A percentile compares a stretch with the other conserved stretches of the same genome.
Conservation (phyloP, 2,888 invertebrate species). For the Sminthurides aquaticus region DNA sequence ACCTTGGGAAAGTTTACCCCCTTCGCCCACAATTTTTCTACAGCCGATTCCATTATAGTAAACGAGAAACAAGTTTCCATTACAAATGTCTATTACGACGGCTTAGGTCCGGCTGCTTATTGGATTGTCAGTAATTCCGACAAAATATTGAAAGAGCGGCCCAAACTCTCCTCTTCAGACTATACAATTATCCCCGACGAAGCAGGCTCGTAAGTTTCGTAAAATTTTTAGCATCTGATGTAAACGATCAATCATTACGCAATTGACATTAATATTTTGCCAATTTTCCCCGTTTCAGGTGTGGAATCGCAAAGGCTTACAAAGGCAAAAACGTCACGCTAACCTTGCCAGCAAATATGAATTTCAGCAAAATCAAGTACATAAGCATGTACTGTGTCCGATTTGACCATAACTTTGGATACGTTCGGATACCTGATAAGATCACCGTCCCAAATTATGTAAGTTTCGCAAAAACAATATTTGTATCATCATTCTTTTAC, state of each 20-base stretch:
- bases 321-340: constrained; percentile 86
- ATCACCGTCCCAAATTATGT: not conserved
- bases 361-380: constrained; percentile 86
- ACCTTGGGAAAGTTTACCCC: not conserved
- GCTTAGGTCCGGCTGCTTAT: constrained; percentile 24
- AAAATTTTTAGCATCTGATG: not conserved
- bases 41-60: constrained; percentile 10
- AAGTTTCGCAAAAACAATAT: not conserved
- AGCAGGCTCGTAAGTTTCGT: constrained; percentile 22
- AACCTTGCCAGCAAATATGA: constrained; percentile 71
- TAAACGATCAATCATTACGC: not conserved
- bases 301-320: constrained; percentile 71
- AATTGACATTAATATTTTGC: not conserved
- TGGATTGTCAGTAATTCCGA: constrained; percentile 29
- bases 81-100: constrained; percentile 23
- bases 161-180: constrained; percentile 24
- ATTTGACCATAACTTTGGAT: constrained; percentile 81
- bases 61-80: constrained; percentile 27
- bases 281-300: constrained; percentile 47
- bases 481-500: not conserved
- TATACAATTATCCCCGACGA: constrained; percentile 30
- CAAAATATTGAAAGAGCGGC: constrained; percentile 18
- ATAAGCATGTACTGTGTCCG: constrained; percentile 85
- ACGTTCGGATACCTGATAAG: constrained; percentile 64
- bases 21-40: not conserved